Base-by-base conservation (phyloP, 35 echinoderm and acorn worm species). In the Hemicentrotus pulcherrimus region DNA sequence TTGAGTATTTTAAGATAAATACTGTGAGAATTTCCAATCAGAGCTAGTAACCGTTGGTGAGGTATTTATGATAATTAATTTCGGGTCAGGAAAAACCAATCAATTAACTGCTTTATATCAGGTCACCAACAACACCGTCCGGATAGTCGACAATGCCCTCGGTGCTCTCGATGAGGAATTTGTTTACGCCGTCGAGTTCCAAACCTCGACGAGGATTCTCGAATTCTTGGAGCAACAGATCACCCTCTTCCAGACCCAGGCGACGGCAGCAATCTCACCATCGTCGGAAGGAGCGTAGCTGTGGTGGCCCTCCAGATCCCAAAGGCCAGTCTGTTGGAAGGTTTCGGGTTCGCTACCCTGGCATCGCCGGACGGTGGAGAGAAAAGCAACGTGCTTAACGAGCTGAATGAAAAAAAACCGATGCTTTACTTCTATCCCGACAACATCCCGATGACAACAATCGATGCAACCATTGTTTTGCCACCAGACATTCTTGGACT, bases 221-320 rank as follows among this genome's bases (percentile, higher is more conserved):
- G 46, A 93, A 32, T 47, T 47, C 11, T 58, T 93, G 91, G 91
- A 93, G 31, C 32, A 93, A 47, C 46, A 47, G 48, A 31, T 93
- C 46, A 93, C 91, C 5, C 48, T 93, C 46, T 58, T 93, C 30
- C 91, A 93, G 91, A 93, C 91, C 45, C 32, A 93, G 48, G 91
- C 11, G 46, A 47, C 48, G 91, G 91, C 15, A 50, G 24, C 91
- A 93, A 93, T 24, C 91, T 93, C 91, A 93, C 91, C 31, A 58
- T 93, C 45, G 46, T 93, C 48, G 91, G 91, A 46, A 31, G 24
- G 2, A 93, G 30, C 46, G 19, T 93, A 31, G 48, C 91, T 32
- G 91, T 93, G 18, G 45, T 93, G 19, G 91, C 91, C 11, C 48
- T 50, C 6, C 91, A 93, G n/a, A 46, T 93, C 22, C 46, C 45